Conservation (phyloP, 2,113 vertebrate species). For the Eubucco bourcierii region DNA sequence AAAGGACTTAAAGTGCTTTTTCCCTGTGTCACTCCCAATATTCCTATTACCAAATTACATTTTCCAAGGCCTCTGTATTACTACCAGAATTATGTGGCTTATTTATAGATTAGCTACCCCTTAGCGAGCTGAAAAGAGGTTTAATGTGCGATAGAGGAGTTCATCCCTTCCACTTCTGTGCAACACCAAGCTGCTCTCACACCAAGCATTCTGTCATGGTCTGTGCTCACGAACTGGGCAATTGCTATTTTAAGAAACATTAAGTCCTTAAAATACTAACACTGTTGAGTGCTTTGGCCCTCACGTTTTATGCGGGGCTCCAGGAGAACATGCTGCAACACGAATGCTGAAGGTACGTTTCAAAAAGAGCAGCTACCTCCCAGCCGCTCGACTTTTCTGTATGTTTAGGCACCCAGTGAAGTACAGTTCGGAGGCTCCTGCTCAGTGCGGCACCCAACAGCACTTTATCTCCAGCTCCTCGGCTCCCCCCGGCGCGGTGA, state of each 20-base stretch:
- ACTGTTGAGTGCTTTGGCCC: background rate
- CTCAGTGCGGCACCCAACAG: background rate
- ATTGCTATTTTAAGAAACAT: background rate
- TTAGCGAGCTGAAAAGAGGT: background rate
- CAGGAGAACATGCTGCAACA: too few species aligned
- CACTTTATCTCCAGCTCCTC: background rate
- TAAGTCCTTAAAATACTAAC: background rate
- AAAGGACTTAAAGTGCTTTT: background rate
- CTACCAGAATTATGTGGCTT: rapidly evolving
- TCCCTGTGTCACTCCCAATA: background rate
- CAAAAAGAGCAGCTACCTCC: background rate
- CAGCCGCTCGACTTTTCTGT: background rate
- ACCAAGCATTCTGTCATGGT: background rate
- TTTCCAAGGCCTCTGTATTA: background rate
- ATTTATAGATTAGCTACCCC: background rate
- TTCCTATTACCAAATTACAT: rapidly evolving
- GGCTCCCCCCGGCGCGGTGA: background rate
- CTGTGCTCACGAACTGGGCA: background rate
- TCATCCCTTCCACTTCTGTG: background rate
- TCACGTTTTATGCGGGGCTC: rapidly evolving
- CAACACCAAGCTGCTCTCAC: background rate
- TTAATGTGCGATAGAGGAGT: rapidly evolving
- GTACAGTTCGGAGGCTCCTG: background rate
- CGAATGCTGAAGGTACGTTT: rapidly evolving
- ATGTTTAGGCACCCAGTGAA: background rate